Evolutionary conservation across 2,888 invertebrate genomes (phyloP).

Genomic region (Nephrotoma guestfalica): DNA sequence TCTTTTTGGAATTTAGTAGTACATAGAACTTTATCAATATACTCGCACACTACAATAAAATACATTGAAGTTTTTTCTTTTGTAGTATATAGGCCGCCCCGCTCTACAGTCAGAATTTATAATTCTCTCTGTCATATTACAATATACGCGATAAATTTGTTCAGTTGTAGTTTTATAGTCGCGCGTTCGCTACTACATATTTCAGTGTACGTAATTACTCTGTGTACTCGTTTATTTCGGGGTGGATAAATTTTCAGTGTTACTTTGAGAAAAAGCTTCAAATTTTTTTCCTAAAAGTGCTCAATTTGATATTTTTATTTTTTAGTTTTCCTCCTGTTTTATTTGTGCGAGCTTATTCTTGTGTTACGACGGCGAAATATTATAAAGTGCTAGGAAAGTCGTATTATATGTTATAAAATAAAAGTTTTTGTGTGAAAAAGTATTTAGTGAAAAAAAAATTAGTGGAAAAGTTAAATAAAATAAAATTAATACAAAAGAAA

Average conservation of each 20-base stretch:
- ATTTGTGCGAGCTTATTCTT: background rate
- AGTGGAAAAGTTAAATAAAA: background rate
- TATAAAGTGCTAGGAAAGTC: background rate
- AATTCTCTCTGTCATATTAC: background rate
- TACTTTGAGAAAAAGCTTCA: background rate
- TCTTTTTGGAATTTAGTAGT: background rate
- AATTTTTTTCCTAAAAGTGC: background rate
- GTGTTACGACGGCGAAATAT: background rate
- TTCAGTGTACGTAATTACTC: background rate
- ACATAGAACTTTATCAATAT: background rate
- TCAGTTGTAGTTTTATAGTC: background rate
- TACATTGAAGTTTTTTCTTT: background rate
- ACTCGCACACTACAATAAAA: background rate
- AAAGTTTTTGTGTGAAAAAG: background rate
- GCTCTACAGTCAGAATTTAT: background rate
- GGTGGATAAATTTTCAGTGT: background rate
- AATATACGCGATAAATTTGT: background rate
- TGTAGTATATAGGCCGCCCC: background rate
- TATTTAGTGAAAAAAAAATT: background rate
- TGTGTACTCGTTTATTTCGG: background rate
- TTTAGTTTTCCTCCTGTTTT: background rate
- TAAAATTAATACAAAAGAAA: background rate
- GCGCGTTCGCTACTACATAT: background rate
- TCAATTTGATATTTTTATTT: background rate
- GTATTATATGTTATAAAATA: background rate